Percentiles rank a stretch among this genome's conserved stretches.
Evolutionary conservation across 2,888 invertebrate genomes (phyloP).

Genomic region (Trichogramma dendrolimi): DNA sequence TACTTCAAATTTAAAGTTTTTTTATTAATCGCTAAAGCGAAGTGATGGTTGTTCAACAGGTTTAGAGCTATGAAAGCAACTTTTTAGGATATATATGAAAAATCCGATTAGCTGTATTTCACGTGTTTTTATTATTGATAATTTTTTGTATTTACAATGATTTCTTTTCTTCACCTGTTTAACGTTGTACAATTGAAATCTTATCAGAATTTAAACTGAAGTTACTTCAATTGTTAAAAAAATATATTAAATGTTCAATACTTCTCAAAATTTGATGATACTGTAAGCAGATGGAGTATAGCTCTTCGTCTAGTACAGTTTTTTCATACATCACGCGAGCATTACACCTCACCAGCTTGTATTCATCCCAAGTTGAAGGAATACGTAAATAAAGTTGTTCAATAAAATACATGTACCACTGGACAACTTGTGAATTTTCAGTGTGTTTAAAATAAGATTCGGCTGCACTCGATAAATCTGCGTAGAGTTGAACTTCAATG

Average conservation of each 20-base stretch:
- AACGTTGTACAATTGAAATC: too few species aligned
- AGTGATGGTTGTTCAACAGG: too few species aligned
- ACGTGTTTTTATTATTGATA: too few species aligned
- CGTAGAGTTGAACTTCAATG: constrained; percentile 5
- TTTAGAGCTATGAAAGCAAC: too few species aligned
- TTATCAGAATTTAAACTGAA: too few species aligned
- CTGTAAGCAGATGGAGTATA: constrained; percentile 14
- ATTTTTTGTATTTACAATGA: too few species aligned
- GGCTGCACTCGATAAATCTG: constrained; percentile 8
- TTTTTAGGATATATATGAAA: too few species aligned
- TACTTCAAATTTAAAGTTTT: too few species aligned
- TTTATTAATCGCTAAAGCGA: too few species aligned
- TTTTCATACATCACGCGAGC: background rate
- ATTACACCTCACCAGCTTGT: background rate
- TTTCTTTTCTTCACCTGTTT: too few species aligned
- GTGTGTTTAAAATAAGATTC: constrained; percentile 3
- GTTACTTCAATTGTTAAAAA: too few species aligned
- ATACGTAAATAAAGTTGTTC: background rate
- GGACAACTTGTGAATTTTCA: background rate
- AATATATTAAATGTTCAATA: background rate
- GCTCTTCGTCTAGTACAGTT: constrained; percentile 11
- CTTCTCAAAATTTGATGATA: constrained; percentile 17
- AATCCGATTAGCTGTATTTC: too few species aligned
- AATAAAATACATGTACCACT: background rate
- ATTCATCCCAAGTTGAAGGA: constrained; percentile 13